A percentile compares a stretch with the other conserved stretches of the same genome.
These are phyloP conservation scores for Betta splendens DNA, from an alignment of 2,797 vertebrate species.

Conservation along the genomic window DNA sequence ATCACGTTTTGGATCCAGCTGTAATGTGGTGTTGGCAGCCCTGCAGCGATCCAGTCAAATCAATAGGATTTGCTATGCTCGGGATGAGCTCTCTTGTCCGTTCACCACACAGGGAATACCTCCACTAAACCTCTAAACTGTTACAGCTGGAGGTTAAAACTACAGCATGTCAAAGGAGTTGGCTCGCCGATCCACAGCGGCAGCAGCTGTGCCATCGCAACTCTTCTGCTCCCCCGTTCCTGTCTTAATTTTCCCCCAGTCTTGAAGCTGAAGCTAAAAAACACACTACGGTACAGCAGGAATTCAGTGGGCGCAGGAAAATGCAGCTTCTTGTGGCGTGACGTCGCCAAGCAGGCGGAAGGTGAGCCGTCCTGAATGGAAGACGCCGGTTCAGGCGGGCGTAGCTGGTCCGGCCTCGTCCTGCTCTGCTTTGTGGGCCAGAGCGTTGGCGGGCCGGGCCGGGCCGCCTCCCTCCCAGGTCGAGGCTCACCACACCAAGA, in stretches of 20 bases:
- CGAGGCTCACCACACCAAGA: slow-evolving; percentile 70
- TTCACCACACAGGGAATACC: slow-evolving; percentile 50
- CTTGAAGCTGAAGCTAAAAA: background rate
- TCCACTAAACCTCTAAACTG: slow-evolving; percentile 34
- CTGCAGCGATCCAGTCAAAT: slow-evolving; percentile 44
- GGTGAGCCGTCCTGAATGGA: slow-evolving; percentile 8
- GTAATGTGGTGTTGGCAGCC: slow-evolving; percentile 30
- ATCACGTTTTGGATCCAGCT: slow-evolving; percentile 39
- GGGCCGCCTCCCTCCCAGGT: slow-evolving; percentile 54
- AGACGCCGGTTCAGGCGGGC: slow-evolving; percentile 52
- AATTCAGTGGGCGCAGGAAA: background rate
- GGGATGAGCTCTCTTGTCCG: slow-evolving; percentile 46
- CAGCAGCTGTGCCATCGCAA: slow-evolving; percentile 20
- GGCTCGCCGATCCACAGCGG: slow-evolving; percentile 8
- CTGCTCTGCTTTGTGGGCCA: slow-evolving; percentile 70
- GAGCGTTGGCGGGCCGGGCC: slow-evolving; percentile 57
- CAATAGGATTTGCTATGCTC: slow-evolving; percentile 52
- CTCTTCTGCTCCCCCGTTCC: background rate
- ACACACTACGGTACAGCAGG: background rate
- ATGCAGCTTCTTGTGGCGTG: background rate
- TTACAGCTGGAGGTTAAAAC: slow-evolving; percentile 34
- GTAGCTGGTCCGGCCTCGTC: slow-evolving; percentile 56
- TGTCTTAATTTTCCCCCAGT: background rate
- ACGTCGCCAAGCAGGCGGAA: slow-evolving; percentile 13
- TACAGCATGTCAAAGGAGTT: slow-evolving; percentile 19